Evolutionary conservation across 2,113 vertebrate species (phyloP), one percentile per base, ranked within the genome.

Genomic region (Thalassoma bifasciatum): DNA sequence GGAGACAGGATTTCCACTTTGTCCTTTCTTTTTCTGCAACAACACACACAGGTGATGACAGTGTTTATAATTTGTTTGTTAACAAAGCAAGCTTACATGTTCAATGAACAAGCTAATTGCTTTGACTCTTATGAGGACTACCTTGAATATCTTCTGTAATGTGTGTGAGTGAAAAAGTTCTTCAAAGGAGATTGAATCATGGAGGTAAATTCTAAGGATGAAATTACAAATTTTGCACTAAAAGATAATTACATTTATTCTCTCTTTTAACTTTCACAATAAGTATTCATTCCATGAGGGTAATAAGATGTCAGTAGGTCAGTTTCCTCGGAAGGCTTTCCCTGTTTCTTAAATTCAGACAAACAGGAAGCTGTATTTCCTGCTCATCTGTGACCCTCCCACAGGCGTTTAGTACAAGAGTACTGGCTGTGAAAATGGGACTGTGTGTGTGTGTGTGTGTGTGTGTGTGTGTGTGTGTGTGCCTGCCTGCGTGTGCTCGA

Each of bases 51-150:
- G 50, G 52, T 66, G 58, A 49, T 62, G 40, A 72, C 73, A 74
- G 81, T 46, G 37, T 74, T 36, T 44, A 37, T 40, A 81, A 72
- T 85, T 59, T 77, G 60, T 68, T 34, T 37, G 66, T 72, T 83
- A 83, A 83, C 53, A 76, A 64, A 64, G 53, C 10, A 59, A 68
- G 53, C 72, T 65, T 69, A 71, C 40, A 47, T 8, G 9, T 74
- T 74, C 72, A 80, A 1, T 77, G 65, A 77, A 47, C 72, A 74
- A 62, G 68, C 17, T 83, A 81, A 83, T 84, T 79, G 80, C 57
- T 79, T 79, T 81, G 51, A 64, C 21, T 66, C 65, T 81, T 56
- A 53, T 26, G 44, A 72, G 50, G 14, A 80, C 64, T 67, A 44
- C 42, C 8, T 61, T 12, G 56, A 11, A 76, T 71, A 42, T 66